Evolutionary conservation across 2,797 vertebrate genomes (phyloP), one percentile per base, ranked within the genome.

Genomic region (Microcaecilia unicolor): DNA sequence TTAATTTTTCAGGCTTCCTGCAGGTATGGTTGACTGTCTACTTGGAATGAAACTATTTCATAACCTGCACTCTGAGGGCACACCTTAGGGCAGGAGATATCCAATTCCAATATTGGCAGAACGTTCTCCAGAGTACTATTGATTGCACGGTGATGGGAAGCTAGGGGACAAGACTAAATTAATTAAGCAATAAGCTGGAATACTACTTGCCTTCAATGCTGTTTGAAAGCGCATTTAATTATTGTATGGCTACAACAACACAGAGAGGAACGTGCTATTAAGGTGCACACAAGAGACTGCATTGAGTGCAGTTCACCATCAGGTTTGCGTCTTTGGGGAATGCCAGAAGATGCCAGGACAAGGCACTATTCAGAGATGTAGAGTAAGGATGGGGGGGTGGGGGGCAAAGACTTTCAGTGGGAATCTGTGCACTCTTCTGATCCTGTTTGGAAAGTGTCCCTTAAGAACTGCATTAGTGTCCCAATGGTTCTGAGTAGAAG

Each of bases 181-280:
- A 77, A 83, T 82, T 75, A 78, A 76, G 60, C 70, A 66, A 58
- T 58, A 54, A 69, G 49, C 55, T 48, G 51, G 43, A 64, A 54
- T 51, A 48, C 60, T 47, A 19, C 55, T 66, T 44, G 27, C 46
- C 59, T 48, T 46, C 67, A 51, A 52, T 51, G 48, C 42, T 59
- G 37, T 42, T 50, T 38, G 58, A 73, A 72, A 51, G 35, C 48
- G 47, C 55, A 32, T 61, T 67, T 53, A 70, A 73, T 74, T 72
- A 68, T 37, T 18, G 18, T 3, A 4, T 29, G 42, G 57, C 45
- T 45, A 41, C 46, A 59, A 55, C 18, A 43, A 41, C 17, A 7
- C 3, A 23, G 33, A 55, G 31, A 39, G 34, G 40, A 33, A 40
- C 18, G 12, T 10, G 12, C 25, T 32, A 19, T 30, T 59, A 46